These are phyloP conservation scores for Tenthredo livida DNA, from an alignment of 2,888 invertebrate genomes.

Conservation along the genomic window DNA sequence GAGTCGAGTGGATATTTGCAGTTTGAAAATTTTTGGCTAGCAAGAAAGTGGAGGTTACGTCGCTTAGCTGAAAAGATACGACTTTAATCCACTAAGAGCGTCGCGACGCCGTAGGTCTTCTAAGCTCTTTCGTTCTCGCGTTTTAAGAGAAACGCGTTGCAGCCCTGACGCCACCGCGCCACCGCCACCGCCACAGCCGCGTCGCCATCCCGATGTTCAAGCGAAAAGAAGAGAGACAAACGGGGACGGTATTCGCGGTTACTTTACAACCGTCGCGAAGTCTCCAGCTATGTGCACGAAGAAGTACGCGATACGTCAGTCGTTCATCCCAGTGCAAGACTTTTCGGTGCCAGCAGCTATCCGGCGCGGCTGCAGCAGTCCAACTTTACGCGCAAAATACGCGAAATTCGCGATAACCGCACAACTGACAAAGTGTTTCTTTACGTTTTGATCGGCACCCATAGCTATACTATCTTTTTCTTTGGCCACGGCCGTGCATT, in stretches of 20 bases:
- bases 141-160: conserved; percentile 41
- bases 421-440: conserved; percentile 16
- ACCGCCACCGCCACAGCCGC: conserved; percentile 13
- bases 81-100: conserved; percentile 73
- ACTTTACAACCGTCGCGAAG: conserved; percentile 31
- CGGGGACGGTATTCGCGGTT: conserved; percentile 25
- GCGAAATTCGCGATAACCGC: neutral
- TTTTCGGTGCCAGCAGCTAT: conserved; percentile 29
- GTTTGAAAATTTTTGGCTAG: conserved; percentile 41
- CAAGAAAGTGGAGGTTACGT: conserved; percentile 43
- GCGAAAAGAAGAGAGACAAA: conserved; percentile 30
- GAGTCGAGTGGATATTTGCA: conserved; percentile 18
- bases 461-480: neutral
- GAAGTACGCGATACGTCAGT: conserved; percentile 17
- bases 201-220: neutral
- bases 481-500: neutral
- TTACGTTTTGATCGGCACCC: neutral
- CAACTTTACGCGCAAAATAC: neutral
- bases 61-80: conserved; percentile 61
- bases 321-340: conserved; percentile 25
- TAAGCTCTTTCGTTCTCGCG: conserved; percentile 48
- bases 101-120: conserved; percentile 56
- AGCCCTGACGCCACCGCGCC: conserved; percentile 24
- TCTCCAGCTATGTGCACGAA: neutral
- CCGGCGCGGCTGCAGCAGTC: neutral